Percentiles rank a stretch among this genome's conserved stretches.
Conservation (phyloP, 92 coral and sea anemone genomes). For the Meandrina meandrites region DNA sequence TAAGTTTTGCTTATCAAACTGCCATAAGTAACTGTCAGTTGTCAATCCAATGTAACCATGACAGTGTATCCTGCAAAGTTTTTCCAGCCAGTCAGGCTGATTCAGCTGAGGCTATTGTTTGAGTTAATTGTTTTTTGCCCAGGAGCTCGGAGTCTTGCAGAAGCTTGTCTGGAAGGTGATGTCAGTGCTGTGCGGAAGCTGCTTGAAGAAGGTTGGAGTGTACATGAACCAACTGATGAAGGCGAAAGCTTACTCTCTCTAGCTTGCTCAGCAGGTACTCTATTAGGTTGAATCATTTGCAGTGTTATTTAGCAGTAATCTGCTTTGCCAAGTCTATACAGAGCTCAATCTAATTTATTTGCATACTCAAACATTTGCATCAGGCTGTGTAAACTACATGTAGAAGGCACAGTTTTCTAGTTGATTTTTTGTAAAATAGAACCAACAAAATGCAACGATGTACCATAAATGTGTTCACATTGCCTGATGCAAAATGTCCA, state of each 20-base stretch:
- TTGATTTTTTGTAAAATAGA: too few relatives aligned
- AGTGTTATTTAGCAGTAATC: neutral
- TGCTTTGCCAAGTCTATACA: neutral
- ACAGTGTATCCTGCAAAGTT: neutral
- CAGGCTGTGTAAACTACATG: neutral
- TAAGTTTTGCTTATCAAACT: neutral
- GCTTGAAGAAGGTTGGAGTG: slow-evolving; percentile 99
- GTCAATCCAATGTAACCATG: neutral
- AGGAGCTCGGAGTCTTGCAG: slow-evolving; percentile 97
- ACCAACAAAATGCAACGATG: too few relatives aligned
- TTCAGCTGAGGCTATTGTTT: neutral
- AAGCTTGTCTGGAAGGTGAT: slow-evolving; percentile 98
- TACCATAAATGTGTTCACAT: too few relatives aligned
- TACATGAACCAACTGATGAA: slow-evolving; percentile 99
- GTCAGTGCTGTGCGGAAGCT: slow-evolving; percentile 94
- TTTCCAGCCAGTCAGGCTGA: neutral
- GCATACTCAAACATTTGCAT: too few relatives aligned
- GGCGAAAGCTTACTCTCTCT: slow-evolving; percentile 96
- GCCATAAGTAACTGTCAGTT: neutral
- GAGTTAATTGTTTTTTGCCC: neutral
- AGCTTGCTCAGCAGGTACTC: slow-evolving; percentile 97
- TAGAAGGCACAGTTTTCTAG: too few relatives aligned
- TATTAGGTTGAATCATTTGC: neutral
- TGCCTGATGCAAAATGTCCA: too few relatives aligned
- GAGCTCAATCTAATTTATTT: neutral